These are phyloP conservation scores for Todiramphus chloris DNA, from an alignment of 2,113 vertebrate genomes.

Conservation along the genomic window DNA sequence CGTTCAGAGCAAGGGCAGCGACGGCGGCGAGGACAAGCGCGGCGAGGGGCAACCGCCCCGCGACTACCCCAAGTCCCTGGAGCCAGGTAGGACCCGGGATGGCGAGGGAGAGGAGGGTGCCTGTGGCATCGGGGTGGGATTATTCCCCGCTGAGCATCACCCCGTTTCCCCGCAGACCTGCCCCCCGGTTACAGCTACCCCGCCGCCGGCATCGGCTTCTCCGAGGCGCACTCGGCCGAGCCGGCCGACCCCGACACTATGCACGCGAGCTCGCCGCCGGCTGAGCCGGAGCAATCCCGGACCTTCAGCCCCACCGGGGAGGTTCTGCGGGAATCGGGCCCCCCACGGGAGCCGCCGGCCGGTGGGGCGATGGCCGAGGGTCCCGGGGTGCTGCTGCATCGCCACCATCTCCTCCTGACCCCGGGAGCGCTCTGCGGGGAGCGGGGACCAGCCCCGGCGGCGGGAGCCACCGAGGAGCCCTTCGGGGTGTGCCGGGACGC, in stretches of 20 bases:
- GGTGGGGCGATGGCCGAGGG: neutral
- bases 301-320: slow-evolving; percentile 64
- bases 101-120: neutral
- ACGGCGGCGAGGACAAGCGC: slow-evolving; percentile 79
- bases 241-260: slow-evolving; percentile 87
- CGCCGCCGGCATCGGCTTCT: slow-evolving; percentile 78
- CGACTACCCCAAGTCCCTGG: slow-evolving; percentile 82
- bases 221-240: slow-evolving; percentile 80
- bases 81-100: slow-evolving; percentile 79
- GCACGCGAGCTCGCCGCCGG: slow-evolving; percentile 69
- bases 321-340: neutral
- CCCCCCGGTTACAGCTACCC: slow-evolving; percentile 86
- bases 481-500: neutral
- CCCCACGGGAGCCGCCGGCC: neutral
- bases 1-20: slow-evolving; percentile 75
- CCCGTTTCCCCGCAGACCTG: slow-evolving; percentile 74
- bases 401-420: slow-evolving; percentile 28
- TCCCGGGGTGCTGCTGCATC: neutral
- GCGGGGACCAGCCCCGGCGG: neutral
- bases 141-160: rapidly evolving
- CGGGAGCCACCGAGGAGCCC: neutral
- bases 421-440: slow-evolving; percentile 38
- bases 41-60: slow-evolving; percentile 78
- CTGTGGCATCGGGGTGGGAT: rapidly evolving
- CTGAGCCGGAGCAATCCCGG: slow-evolving; percentile 72